phyloP scores from a whole-genome alignment of 2,888 invertebrate species.

The Mycalesis mineus region DNA sequence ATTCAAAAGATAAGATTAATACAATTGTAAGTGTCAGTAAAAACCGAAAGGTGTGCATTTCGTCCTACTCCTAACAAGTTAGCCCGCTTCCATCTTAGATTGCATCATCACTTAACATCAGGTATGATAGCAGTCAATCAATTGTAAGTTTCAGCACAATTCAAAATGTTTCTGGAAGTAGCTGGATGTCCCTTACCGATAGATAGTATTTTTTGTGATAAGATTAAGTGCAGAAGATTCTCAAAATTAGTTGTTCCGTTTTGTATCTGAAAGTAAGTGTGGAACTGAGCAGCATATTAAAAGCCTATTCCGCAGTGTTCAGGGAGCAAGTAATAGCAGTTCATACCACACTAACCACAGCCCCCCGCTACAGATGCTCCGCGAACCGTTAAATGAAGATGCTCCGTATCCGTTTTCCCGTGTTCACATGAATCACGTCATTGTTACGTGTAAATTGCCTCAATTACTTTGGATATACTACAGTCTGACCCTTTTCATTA shows the following conservation, averaged over 20 bases:
- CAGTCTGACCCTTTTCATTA: too few relatives aligned
- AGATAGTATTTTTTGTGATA: too few relatives aligned
- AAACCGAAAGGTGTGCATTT: too few relatives aligned
- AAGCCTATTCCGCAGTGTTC: not conserved
- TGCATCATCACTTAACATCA: too few relatives aligned
- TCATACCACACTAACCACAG: constrained; percentile 12
- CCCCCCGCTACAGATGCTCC: constrained; percentile 4
- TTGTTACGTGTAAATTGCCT: not conserved
- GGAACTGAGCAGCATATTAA: not conserved
- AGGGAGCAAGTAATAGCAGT: not conserved
- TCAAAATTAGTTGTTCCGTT: not conserved
- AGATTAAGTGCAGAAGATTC: not conserved
- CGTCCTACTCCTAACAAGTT: too few relatives aligned
- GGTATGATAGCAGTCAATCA: too few relatives aligned
- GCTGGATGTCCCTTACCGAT: too few relatives aligned
- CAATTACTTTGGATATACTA: not conserved
- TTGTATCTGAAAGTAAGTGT: not conserved
- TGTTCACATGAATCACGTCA: not conserved
- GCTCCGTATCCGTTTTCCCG: not conserved
- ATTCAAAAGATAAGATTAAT: too few relatives aligned
- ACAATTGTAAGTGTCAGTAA: too few relatives aligned
- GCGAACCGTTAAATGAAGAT: constrained; percentile 15
- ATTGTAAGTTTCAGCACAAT: too few relatives aligned
- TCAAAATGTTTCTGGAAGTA: too few relatives aligned
- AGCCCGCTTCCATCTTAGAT: too few relatives aligned